Evolutionary conservation across 2,797 vertebrate genomes (phyloP).

Genomic region (Pipistrellus nathusii): DNA sequence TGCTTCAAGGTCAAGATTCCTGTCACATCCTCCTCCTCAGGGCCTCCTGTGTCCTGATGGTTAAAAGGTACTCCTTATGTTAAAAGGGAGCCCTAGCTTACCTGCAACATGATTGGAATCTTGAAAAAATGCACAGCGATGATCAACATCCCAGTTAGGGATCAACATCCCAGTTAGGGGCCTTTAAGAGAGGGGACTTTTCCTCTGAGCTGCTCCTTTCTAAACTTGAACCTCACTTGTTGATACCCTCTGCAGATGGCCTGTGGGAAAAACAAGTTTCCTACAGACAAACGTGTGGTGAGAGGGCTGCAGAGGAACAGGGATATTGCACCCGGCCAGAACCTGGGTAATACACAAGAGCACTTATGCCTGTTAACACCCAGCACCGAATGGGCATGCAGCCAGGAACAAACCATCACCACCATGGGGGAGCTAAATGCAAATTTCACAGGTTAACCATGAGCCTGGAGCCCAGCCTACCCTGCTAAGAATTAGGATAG

Average conservation of each 20-base stretch:
- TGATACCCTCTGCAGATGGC: neutral
- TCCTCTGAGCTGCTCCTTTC: neutral
- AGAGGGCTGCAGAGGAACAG: neutral
- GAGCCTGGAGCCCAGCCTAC: neutral
- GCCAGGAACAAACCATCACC: rapidly evolving
- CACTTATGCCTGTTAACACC: rapidly evolving
- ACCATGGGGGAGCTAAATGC: rapidly evolving
- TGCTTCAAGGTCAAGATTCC: neutral
- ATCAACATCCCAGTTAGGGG: neutral
- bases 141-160: neutral
- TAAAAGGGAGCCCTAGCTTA: neutral
- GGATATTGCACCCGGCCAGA: neutral
- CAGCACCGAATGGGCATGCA: neutral
- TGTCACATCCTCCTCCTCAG: neutral
- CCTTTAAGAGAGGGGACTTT: neutral
- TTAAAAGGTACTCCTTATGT: neutral
- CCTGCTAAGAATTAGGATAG: neutral
- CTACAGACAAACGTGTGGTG: rapidly evolving
- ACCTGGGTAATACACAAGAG: rapidly evolving
- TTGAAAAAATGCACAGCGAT: neutral
- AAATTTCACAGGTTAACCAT: neutral
- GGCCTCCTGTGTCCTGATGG: constrained; percentile 15
- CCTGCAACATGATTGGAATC: constrained; percentile 14
- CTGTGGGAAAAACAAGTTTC: neutral
- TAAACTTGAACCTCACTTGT: neutral